Evolutionary conservation across 2,888 invertebrate genomes (phyloP), one percentile per base, ranked within the genome.

Genomic region (Drosophila nigricruria): DNA sequence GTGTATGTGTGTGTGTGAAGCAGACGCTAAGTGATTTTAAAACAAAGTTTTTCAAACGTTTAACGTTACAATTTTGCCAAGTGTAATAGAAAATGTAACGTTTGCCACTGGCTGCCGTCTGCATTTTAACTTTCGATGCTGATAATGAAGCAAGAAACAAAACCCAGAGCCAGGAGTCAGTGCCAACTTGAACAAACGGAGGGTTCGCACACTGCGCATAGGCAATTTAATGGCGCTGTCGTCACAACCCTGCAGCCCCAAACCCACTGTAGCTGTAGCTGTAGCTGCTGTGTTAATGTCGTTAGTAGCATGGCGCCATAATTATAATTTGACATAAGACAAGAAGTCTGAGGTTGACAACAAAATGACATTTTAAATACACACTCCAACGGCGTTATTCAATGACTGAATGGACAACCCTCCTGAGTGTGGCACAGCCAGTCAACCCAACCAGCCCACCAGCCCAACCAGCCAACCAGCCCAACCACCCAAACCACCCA

Each of bases 261-360:
- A 40, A 0, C 10, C 62, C 43, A 12, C 40, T 38, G 38, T n/a
- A n/a, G 63, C 45, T 60, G 8, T 27, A 54, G 69, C 65, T 62
- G 30, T 25, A 53, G 68, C 32, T 53, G 57, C 70, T 50, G 68
- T 68, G 81, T 68, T 85, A 83, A 89, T 88, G 83, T 82, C 84
- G 88, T 88, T 81, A 81, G 77, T 84, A 81, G 84, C 75, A 82
- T 83, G 78, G 80, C 80, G 81, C 81, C 84, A 81, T 88, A 86
- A 83, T 88, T 82, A 90, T 90, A 90, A 90, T 90, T 90, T 90
- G 91, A 91, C 89, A 83, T 81, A 85, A 91, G 84, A 91, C 90
- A 90, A 89, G 89, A 91, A 91, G 89, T 90, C 90, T 91, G 90
- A 90, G 90, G 88, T 88, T 90, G 90, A 90, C 90, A 90, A 88